A percentile compares a stretch with the other conserved stretches of the same genome.
phyloP scores from a whole-genome alignment of 2,797 vertebrate species.

The Perodicticus potto region DNA sequence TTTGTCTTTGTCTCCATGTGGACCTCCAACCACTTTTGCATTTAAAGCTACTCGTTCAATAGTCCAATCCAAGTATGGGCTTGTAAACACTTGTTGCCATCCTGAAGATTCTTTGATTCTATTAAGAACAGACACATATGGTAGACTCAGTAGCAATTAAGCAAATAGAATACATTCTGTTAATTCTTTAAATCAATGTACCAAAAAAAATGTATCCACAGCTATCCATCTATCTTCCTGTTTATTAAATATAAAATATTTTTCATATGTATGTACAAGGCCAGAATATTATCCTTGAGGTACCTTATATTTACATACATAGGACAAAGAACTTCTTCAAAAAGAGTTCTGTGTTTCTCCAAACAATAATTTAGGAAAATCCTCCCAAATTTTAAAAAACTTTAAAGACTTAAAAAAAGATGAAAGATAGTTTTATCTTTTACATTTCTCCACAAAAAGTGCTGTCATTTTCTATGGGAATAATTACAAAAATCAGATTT shows the following conservation, averaged over 20 bases:
- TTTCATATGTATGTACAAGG: neutral
- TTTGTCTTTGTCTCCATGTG: slow-evolving; percentile 99
- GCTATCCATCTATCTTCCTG: neutral
- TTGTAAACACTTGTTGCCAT: slow-evolving; percentile 99
- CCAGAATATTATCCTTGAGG: neutral
- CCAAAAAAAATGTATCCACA: neutral
- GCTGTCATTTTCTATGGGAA: neutral
- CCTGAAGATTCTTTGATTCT: slow-evolving; percentile 99
- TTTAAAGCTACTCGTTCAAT: slow-evolving; percentile 97
- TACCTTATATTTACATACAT: neutral
- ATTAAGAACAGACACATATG: neutral
- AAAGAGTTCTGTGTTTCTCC: neutral
- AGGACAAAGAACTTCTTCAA: neutral
- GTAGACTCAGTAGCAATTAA: neutral
- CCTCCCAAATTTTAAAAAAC: neutral
- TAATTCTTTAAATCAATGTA: neutral
- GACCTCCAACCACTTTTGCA: slow-evolving; percentile 97
- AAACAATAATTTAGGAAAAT: slow-evolving; percentile 19
- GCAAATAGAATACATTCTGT: neutral
- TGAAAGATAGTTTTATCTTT: neutral
- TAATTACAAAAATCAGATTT: neutral
- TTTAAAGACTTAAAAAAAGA: neutral
- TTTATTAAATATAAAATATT: neutral
- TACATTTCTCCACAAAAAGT: neutral
- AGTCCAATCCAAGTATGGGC: slow-evolving; percentile 96